A percentile compares a stretch with the other conserved stretches of the same genome.
Evolutionary conservation across 2,888 invertebrate species (phyloP).

Genomic region (Drosophila hamatofila): DNA sequence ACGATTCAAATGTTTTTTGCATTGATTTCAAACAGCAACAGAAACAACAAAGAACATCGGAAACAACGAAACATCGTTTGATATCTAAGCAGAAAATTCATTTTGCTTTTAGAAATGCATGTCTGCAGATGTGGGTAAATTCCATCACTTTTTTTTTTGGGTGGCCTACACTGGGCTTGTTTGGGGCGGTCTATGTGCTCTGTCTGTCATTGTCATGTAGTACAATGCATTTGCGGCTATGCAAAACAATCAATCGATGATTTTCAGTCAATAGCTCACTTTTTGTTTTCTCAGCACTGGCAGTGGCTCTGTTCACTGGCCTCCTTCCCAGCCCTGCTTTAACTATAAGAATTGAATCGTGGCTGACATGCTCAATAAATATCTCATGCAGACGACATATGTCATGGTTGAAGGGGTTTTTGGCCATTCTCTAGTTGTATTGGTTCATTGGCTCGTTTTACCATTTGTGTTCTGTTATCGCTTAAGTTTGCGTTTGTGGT

Average conservation of each 20-base stretch:
- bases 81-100: conserved; percentile 60
- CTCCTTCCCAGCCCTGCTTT: not conserved
- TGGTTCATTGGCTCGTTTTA: conserved; percentile 50
- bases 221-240: conserved; percentile 60
- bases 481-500: conserved; percentile 44
- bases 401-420: conserved; percentile 27
- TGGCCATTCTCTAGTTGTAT: conserved; percentile 14
- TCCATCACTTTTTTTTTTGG: not conserved
- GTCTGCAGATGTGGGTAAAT: conserved; percentile 10
- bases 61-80: conserved; percentile 21
- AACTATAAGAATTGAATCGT: conserved; percentile 16
- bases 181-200: conserved; percentile 17
- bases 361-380: conserved; percentile 56
- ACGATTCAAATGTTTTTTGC: conserved; percentile 59
- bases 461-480: conserved; percentile 26
- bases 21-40: conserved; percentile 43
- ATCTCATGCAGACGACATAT: conserved; percentile 48
- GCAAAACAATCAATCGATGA: conserved; percentile 60
- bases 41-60: conserved; percentile 15
- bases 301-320: not conserved
- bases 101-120: conserved; percentile 42
- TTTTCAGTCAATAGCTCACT: conserved; percentile 56
- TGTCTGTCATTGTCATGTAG: conserved; percentile 64
- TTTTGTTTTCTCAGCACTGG: conserved; percentile 13
- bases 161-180: not conserved